A percentile compares a stretch with the other conserved stretches of the same genome.
These are phyloP conservation scores for Hirudinaria manillensis DNA, from an alignment of 2,888 invertebrate species.

Conservation along the genomic window DNA sequence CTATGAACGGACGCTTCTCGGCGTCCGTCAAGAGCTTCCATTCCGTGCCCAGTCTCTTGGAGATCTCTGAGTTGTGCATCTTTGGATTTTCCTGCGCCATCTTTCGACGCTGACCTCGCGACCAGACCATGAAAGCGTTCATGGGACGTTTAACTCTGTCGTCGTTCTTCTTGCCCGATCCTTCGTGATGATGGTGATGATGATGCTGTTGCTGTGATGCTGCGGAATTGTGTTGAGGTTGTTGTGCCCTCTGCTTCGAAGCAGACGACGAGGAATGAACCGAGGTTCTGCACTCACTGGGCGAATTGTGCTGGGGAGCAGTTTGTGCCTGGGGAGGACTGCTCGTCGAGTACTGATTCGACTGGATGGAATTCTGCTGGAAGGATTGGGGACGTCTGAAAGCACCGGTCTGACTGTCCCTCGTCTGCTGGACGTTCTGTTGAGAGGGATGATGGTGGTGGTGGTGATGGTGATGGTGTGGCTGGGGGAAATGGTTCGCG, in stretches of 20 bases:
- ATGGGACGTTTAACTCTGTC: constrained; percentile 93
- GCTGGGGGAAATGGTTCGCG: not conserved
- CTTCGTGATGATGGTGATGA: not conserved
- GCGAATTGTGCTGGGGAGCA: constrained; percentile 24
- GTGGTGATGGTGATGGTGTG: not conserved
- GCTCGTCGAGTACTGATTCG: not conserved
- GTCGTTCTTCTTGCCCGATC: constrained; percentile 21
- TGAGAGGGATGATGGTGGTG: not conserved
- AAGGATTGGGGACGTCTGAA: constrained; percentile 7
- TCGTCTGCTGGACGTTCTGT: not conserved
- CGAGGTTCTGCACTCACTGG: constrained; percentile 12
- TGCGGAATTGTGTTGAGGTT: not conserved
- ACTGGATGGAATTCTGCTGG: not conserved
- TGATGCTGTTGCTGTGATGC: not conserved
- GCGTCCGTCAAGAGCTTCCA: constrained; percentile 92
- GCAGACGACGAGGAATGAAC: not conserved
- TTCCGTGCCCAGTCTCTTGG: constrained; percentile 89
- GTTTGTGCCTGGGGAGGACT: constrained; percentile 25
- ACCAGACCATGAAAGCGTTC: constrained; percentile 99
- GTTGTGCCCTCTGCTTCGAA: constrained; percentile 11
- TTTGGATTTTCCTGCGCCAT: constrained; percentile 99
- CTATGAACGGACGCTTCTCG: constrained; percentile 95
- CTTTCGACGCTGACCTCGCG: constrained; percentile 87
- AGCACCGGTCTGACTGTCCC: not conserved
- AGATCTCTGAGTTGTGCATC: constrained; percentile 98